Evolutionary conservation across 2,888 invertebrate genomes (phyloP).

Genomic region (Nebria salina): DNA sequence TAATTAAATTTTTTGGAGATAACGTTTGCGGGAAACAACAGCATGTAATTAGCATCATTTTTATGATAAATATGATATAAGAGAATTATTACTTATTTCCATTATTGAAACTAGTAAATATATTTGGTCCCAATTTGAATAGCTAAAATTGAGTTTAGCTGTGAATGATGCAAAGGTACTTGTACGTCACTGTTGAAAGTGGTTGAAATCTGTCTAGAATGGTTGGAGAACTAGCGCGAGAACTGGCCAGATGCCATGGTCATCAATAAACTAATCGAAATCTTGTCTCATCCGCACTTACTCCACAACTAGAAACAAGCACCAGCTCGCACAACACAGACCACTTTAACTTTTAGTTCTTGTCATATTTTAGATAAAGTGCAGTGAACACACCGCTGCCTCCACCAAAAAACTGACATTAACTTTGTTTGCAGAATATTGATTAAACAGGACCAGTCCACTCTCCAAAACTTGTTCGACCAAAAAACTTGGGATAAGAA

Average conservation of each 20-base stretch:
- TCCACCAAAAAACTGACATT: slow-evolving; percentile 37
- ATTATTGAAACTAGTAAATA: no score
- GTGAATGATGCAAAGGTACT: not conserved
- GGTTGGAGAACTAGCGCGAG: not conserved
- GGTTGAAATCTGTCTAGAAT: not conserved
- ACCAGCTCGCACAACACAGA: slow-evolving; percentile 15
- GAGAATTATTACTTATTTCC: no score
- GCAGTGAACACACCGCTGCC: slow-evolving; percentile 4
- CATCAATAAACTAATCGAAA: slow-evolving; percentile 46
- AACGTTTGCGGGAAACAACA: no score
- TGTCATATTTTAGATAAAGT: slow-evolving; percentile 47
- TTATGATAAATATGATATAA: no score
- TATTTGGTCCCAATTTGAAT: no score
- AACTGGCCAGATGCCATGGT: slow-evolving; percentile 38
- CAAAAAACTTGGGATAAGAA: slow-evolving; percentile 44
- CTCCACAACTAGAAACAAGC: slow-evolving; percentile 3
- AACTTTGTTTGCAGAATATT: slow-evolving; percentile 47
- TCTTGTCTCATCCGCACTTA: not conserved
- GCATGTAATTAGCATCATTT: no score
- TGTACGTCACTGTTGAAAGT: not conserved
- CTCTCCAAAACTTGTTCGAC: slow-evolving; percentile 30
- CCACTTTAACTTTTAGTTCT: slow-evolving; percentile 45
- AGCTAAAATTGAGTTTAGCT: no score
- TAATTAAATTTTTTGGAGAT: no score
- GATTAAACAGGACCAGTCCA: slow-evolving; percentile 37